These are phyloP conservation scores for Gambusia affinis DNA, from an alignment of 2,113 vertebrate genomes.

Conservation along the genomic window DNA sequence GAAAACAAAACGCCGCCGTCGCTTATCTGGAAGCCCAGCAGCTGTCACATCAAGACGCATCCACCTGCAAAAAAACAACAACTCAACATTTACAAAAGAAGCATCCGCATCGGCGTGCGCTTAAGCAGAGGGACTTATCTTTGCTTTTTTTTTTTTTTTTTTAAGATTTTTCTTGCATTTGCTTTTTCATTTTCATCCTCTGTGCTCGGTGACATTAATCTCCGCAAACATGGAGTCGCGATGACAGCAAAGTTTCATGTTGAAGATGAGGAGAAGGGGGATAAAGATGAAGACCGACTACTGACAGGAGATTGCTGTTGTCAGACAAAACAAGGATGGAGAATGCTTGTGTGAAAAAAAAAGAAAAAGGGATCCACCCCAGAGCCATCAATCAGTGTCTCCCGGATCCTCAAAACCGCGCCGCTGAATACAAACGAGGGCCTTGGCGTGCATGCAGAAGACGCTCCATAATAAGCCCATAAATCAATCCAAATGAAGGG, in stretches of 20 bases:
- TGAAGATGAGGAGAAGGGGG: constrained; percentile 54
- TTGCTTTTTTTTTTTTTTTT: constrained; percentile 18
- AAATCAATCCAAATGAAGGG: constrained; percentile 63
- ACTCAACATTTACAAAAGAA: constrained; percentile 31
- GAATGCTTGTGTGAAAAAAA: constrained; percentile 45
- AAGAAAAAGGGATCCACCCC: constrained; percentile 61
- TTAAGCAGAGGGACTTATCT: constrained; percentile 58
- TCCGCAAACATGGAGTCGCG: constrained; percentile 41
- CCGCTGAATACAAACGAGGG: constrained; percentile 62
- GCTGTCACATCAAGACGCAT: constrained; percentile 40
- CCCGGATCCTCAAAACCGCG: constrained; percentile 30
- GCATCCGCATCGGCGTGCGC: constrained; percentile 27
- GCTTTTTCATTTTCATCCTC: constrained; percentile 44
- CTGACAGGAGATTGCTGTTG: constrained; percentile 75
- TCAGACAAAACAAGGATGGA: constrained; percentile 73
- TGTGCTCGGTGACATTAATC: constrained; percentile 65
- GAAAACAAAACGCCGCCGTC: constrained; percentile 12
- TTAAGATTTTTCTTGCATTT: constrained; percentile 29
- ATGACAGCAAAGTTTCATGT: constrained; percentile 63
- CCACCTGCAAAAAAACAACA: constrained; percentile 5
- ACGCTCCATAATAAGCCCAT: constrained; percentile 51
- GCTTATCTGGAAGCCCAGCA: constrained; percentile 44
- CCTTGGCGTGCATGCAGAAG: constrained; percentile 43
- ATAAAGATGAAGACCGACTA: constrained; percentile 62
- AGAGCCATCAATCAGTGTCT: constrained; percentile 73